Conservation (phyloP, 2,797 vertebrate genomes). For the Thamnophis elegans region DNA sequence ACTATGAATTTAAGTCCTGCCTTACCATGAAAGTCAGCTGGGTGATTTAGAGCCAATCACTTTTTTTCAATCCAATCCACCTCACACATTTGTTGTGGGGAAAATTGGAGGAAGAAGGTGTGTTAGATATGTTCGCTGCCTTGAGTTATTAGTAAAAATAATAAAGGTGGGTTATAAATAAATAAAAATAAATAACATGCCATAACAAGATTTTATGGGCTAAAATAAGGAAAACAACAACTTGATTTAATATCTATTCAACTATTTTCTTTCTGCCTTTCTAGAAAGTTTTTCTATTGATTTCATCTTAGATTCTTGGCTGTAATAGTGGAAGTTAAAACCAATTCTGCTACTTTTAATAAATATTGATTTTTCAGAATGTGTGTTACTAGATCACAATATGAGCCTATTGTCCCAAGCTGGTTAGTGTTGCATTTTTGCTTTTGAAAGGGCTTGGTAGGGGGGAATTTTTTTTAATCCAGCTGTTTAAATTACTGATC, state of each 20-base stretch:
- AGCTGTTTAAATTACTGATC: slow-evolving; percentile 44
- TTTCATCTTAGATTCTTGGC: neutral
- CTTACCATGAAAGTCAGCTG: neutral
- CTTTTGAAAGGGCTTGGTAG: neutral
- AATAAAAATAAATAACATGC: neutral
- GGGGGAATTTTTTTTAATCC: neutral
- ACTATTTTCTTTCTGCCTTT: neutral
- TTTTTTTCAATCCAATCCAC: neutral
- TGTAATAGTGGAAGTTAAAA: neutral
- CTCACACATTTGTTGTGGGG: neutral
- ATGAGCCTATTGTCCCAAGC: neutral
- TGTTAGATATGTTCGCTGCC: neutral
- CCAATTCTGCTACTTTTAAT: neutral
- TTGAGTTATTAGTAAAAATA: neutral
- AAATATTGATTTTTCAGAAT: neutral
- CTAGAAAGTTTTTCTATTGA: neutral
- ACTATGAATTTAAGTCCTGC: neutral
- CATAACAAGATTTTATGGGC: neutral
- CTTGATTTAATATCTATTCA: neutral
- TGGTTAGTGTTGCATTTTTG: neutral
- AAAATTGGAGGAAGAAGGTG: neutral
- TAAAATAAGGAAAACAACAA: neutral
- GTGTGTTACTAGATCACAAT: neutral
- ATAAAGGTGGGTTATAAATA: neutral
- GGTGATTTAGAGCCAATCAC: neutral